Evolutionary conservation across 2,113 vertebrate species (phyloP), one percentile per base, ranked within the genome.

Genomic region (Polypterus bichir): DNA sequence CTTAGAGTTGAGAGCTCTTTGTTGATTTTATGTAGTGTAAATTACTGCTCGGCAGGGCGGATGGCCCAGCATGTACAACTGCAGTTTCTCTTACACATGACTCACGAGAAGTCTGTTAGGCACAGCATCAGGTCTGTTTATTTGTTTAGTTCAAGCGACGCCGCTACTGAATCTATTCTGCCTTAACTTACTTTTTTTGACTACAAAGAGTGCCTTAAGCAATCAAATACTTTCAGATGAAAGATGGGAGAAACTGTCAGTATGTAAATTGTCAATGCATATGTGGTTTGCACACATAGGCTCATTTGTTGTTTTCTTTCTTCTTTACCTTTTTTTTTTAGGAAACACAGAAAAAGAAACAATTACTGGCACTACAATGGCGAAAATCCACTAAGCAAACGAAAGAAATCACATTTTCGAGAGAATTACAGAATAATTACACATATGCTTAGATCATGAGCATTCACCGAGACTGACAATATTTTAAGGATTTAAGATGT

Each of bases 401-500:
- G 83, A 85, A 85, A 87, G 86, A 85, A 89, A 91, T 89, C 83
- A 86, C 87, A 88, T 88, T 92, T 87, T 86, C 82, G 78, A 78
- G 79, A 82, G 86, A 84, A 90, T 91, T 91, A 89, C 88, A 90
- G 88, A 91, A 92, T 91, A 91, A 92, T 88, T 85, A 88, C 87
- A 92, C 92, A 92, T 92, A 92, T 91, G 91, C 89, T 84, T 83
- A 84, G 90, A 92, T 89, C 88, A 80, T 68, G 65, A 79, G 84
- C 82, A 85, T 90, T 92, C 92, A 95, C 85, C 86, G 83, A 85
- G 85, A 83, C 82, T 77, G 80, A 90, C 87, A 89, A 89, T 88
- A 90, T 92, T 90, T 89, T 85, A 82, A 83, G 92, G 92, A 96
- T 97, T 97, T 94, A 87, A 88, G 83, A 88, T 90, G 89, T 90